These are phyloP conservation scores for Apamea sordens DNA, from an alignment of 2,888 invertebrate species.

Conservation along the genomic window DNA sequence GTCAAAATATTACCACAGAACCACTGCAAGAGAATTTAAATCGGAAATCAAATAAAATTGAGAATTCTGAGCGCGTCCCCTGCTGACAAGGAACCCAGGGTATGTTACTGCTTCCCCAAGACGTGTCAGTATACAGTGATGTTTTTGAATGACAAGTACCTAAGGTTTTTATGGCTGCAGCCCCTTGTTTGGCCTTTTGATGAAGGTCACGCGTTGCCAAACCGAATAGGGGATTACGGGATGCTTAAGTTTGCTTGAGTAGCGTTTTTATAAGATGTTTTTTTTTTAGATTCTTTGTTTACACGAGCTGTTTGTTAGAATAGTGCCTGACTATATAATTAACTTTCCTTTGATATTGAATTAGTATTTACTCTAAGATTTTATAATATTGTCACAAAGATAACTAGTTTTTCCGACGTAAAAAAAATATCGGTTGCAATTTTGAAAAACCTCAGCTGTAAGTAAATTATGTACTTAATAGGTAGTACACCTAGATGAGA, in stretches of 20 bases:
- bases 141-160: constrained; percentile 80
- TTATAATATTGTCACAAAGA: neutral
- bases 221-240: constrained; percentile 63
- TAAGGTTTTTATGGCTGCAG: constrained; percentile 78
- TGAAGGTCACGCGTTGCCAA: constrained; percentile 60
- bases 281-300: constrained; percentile 18
- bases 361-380: neutral
- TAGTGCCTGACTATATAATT: neutral
- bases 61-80: constrained; percentile 73
- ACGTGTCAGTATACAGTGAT: constrained; percentile 73
- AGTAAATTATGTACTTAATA: constrained; percentile 3
- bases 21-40: constrained; percentile 71
- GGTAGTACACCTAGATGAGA: constrained; percentile 1
- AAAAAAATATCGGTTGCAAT: neutral
- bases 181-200: constrained; percentile 73
- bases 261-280: constrained; percentile 38
- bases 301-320: neutral
- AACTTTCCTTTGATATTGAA: neutral
- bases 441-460: neutral
- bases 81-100: constrained; percentile 68
- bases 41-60: constrained; percentile 81
- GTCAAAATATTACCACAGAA: constrained; percentile 63
- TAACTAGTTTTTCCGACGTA: neutral
- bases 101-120: constrained; percentile 72
- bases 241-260: constrained; percentile 31